A percentile compares a stretch with the other conserved stretches of the same genome.
Evolutionary conservation across 2,113 vertebrate genomes (phyloP).

Genomic region (Cnemophilus loriae): DNA sequence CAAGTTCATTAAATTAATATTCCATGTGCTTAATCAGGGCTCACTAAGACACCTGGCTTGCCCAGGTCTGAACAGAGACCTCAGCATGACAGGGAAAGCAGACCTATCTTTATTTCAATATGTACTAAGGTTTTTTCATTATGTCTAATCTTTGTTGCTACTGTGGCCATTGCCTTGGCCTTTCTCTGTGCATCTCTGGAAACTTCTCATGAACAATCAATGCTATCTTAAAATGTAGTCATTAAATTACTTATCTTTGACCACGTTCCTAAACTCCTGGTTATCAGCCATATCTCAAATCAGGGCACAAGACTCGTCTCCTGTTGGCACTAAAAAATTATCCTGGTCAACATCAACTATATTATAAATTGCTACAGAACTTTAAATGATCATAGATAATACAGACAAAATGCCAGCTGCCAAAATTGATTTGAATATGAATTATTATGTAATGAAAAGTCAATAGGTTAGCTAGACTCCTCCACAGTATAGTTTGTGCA

Average conservation of each 20-base stretch:
- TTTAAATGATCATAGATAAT: neutral
- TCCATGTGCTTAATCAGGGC: neutral
- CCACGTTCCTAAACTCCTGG: rapidly evolving
- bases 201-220: neutral
- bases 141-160: neutral
- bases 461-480: neutral
- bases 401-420: slow-evolving; percentile 1
- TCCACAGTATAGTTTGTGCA: neutral
- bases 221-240: neutral
- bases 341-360: neutral
- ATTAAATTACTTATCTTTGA: neutral
- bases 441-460: neutral
- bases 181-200: neutral
- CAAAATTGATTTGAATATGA: slow-evolving; percentile 18
- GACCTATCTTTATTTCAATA: neutral
- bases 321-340: neutral
- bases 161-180: neutral
- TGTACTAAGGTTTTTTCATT: neutral
- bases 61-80: neutral
- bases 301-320: neutral
- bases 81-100: neutral
- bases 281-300: neutral
- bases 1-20: neutral
- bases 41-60: neutral
- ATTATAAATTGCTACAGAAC: neutral